These are phyloP conservation scores for Oligia latruncula DNA, from an alignment of 2,888 invertebrate species.

Conservation along the genomic window DNA sequence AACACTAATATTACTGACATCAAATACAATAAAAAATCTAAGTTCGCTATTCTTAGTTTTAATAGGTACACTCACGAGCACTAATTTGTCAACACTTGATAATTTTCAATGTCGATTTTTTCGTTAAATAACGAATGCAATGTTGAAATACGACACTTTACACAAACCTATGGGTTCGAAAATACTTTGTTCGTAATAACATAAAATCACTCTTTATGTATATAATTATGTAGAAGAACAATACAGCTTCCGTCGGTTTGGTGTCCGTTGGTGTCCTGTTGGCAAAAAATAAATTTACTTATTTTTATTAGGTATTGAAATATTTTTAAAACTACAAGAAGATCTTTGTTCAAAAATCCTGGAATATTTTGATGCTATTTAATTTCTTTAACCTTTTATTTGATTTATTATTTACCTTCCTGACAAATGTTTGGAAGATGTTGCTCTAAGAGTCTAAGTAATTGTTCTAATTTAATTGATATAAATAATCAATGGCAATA, in stretches of 20 bases:
- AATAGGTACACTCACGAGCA: no score
- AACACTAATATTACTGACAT: no score
- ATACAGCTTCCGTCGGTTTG: background rate
- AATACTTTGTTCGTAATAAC: no score
- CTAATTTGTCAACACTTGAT: no score
- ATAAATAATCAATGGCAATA: background rate
- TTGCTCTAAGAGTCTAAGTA: no score
- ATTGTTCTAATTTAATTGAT: background rate
- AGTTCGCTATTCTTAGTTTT: no score
- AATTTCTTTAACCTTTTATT: background rate
- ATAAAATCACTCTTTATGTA: no score
- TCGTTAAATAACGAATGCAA: no score
- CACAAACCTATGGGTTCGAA: no score
- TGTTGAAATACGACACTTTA: no score
- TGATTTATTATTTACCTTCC: background rate
- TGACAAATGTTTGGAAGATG: background rate
- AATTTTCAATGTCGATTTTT: no score
- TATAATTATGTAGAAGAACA: background rate
- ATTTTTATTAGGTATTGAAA: background rate
- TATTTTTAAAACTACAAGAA: background rate
- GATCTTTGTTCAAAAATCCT: background rate
- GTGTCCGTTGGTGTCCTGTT: background rate
- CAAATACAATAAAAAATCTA: no score
- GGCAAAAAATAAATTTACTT: background rate
- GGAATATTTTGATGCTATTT: background rate